Percentiles rank a stretch among this genome's conserved stretches.
phyloP scores from a whole-genome alignment of 2,888 invertebrate species.

The Drosophila barbarae region DNA sequence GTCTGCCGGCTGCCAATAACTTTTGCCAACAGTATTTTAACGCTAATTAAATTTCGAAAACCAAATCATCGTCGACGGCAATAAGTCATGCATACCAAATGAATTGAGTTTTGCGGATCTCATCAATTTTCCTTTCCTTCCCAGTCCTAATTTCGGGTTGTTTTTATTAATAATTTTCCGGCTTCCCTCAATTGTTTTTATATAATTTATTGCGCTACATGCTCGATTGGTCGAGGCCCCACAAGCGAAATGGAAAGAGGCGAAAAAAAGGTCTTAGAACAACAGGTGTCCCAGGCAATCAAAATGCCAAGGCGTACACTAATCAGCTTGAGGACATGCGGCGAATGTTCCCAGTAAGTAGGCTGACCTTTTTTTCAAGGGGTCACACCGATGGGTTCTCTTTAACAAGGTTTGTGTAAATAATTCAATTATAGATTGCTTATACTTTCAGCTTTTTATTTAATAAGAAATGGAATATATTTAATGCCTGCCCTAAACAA shows the following conservation, averaged over 20 bases:
- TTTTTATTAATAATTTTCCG: slow-evolving; percentile 35
- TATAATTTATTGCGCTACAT: slow-evolving; percentile 65
- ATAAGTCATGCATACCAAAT: slow-evolving; percentile 65
- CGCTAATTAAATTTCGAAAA: slow-evolving; percentile 60
- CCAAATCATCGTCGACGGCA: slow-evolving; percentile 31
- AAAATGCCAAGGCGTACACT: slow-evolving; percentile 43
- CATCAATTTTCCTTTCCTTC: slow-evolving; percentile 13
- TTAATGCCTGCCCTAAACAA: too few relatives aligned
- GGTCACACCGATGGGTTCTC: neutral
- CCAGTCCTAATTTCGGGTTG: slow-evolving; percentile 9
- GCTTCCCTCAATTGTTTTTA: slow-evolving; percentile 52
- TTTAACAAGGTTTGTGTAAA: neutral
- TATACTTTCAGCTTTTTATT: neutral
- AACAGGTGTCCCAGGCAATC: slow-evolving; percentile 55
- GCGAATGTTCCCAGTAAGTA: slow-evolving; percentile 15
- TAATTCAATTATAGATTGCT: neutral
- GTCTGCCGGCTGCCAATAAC: slow-evolving; percentile 39
- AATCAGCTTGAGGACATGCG: slow-evolving; percentile 49
- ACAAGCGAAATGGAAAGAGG: slow-evolving; percentile 10
- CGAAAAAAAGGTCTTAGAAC: slow-evolving; percentile 26
- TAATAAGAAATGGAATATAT: neutral
- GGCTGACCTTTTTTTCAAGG: neutral
- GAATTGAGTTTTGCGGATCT: slow-evolving; percentile 42
- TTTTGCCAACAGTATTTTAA: slow-evolving; percentile 52
- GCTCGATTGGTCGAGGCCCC: slow-evolving; percentile 51